Evolutionary conservation across 2,888 invertebrate species (phyloP).

Genomic region (Meloe dianella): DNA sequence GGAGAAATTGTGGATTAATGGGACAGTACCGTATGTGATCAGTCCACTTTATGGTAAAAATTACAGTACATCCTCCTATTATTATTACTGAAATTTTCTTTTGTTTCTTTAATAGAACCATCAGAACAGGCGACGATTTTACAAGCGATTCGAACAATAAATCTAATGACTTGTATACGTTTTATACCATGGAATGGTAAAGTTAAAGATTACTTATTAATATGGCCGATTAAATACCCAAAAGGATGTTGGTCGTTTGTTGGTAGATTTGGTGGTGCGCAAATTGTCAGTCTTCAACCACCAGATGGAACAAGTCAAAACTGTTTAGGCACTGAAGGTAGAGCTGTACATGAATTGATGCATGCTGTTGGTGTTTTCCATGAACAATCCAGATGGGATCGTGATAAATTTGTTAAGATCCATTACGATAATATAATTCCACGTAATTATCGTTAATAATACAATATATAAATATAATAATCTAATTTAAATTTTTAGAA

Average conservation of each 20-base stretch:
- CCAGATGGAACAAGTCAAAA: conserved; percentile 68
- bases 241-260: conserved; percentile 79
- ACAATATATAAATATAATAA: background rate
- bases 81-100: conserved; percentile 1
- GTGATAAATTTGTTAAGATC: conserved; percentile 73
- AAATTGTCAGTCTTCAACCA: conserved; percentile 72
- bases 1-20: conserved; percentile 69
- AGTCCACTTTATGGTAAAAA: conserved; percentile 65
- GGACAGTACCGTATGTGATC: conserved; percentile 70
- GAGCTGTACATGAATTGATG: conserved; percentile 81
- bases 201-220: conserved; percentile 67
- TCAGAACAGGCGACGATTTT: conserved; percentile 66
- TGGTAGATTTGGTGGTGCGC: conserved; percentile 75
- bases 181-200: conserved; percentile 72
- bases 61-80: background rate
- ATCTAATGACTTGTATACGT: conserved; percentile 69
- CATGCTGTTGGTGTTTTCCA: conserved; percentile 84
- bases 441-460: conserved; percentile 55
- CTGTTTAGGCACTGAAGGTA: conserved; percentile 71
- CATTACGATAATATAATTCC: conserved; percentile 72
- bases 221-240: conserved; percentile 71
- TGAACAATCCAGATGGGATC: conserved; percentile 78
- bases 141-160: conserved; percentile 66
- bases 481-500: conserved; percentile 54
- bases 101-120: conserved; percentile 56